These are phyloP conservation scores for Thereva unica DNA, from an alignment of 2,888 invertebrate genomes.

Conservation along the genomic window DNA sequence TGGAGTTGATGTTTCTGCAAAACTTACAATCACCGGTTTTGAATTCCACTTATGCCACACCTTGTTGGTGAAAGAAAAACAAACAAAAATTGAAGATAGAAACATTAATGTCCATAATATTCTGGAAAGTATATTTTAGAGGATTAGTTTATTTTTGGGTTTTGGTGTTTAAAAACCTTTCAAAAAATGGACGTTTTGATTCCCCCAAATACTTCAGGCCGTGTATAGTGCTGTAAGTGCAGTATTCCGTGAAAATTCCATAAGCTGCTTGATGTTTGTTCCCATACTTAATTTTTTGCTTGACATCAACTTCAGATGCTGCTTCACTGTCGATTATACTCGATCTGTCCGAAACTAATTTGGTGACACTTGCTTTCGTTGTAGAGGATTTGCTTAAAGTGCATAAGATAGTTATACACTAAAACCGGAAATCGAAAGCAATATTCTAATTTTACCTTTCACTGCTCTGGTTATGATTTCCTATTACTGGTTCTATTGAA, in stretches of 20 bases:
- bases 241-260: background rate
- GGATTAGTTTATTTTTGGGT: background rate
- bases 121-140: background rate
- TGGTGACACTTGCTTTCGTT: no score
- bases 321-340: no score
- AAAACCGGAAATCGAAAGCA: no score
- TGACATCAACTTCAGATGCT: no score
- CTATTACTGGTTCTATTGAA: no score
- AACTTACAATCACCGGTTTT: conserved; percentile 73
- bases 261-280: background rate
- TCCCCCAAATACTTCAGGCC: conserved; percentile 3
- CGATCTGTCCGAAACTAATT: no score
- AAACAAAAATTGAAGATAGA: background rate
- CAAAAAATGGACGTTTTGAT: background rate
- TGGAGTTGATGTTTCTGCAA: conserved; percentile 69
- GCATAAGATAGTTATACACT: no score
- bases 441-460: no score
- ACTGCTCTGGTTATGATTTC: no score
- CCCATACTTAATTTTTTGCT: no score
- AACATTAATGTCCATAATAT: background rate
- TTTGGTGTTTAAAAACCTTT: conserved; percentile 1
- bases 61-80: conserved; percentile 47
- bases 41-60: conserved; percentile 71
- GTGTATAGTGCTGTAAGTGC: background rate
- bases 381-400: no score